These are phyloP conservation scores for Cathartes aura DNA, from an alignment of 2,113 vertebrate species.

Conservation along the genomic window DNA sequence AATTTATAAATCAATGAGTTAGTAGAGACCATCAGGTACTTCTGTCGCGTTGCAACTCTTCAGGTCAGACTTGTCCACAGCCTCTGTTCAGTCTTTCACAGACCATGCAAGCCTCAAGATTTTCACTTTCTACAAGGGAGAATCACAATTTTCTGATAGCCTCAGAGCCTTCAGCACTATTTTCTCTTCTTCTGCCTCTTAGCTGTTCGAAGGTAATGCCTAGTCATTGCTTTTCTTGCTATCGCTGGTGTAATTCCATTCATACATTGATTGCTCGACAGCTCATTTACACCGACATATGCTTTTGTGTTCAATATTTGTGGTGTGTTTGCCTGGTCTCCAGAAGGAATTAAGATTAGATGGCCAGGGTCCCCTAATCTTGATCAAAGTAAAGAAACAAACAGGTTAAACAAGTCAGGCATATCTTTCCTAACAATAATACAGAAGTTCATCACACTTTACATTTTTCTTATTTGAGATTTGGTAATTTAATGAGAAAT, in stretches of 20 bases:
- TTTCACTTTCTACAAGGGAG: not conserved
- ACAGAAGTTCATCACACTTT: not conserved
- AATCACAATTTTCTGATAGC: not conserved
- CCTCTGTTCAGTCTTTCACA: not conserved
- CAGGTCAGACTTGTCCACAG: not conserved
- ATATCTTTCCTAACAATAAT: not conserved
- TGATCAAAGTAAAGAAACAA: not conserved
- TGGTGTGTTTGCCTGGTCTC: not conserved
- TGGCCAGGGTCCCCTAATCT: not conserved
- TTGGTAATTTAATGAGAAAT: not conserved
- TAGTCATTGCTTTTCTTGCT: not conserved
- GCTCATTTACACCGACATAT: not conserved
- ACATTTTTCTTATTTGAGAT: not conserved
- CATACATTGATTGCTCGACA: accelerated
- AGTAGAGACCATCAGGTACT: not conserved
- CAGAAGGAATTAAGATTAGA: not conserved
- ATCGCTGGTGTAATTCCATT: not conserved
- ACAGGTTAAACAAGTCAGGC: not conserved
- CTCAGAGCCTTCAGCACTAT: not conserved
- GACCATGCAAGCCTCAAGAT: not conserved
- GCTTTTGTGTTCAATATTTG: not conserved
- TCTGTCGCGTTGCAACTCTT: not conserved
- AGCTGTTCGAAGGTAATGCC: not conserved
- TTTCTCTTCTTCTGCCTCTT: not conserved
- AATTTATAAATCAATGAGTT: not conserved